These are phyloP conservation scores for Gymnodraco acuticeps DNA, from an alignment of 2,797 vertebrate genomes.

Conservation along the genomic window DNA sequence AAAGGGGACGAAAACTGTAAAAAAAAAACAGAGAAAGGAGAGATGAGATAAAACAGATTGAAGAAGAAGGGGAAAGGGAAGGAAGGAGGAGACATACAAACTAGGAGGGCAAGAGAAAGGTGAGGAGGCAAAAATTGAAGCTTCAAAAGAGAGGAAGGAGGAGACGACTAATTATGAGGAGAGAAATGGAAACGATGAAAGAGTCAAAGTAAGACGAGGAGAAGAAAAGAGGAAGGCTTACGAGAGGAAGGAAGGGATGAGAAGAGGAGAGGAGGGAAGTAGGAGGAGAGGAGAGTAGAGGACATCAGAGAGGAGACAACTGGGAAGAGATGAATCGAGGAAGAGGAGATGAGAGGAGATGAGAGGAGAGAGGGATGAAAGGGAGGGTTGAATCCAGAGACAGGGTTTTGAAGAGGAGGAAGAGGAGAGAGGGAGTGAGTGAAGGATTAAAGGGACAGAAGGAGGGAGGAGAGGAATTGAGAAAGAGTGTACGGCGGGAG, in stretches of 20 bases:
- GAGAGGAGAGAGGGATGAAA: constrained; percentile 43
- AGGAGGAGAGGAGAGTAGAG: not conserved
- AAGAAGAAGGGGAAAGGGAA: too few relatives aligned
- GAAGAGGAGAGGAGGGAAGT: not conserved
- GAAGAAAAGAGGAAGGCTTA: too few relatives aligned
- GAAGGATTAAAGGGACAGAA: constrained; percentile 7
- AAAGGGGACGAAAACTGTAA: too few relatives aligned
- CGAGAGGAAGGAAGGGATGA: not conserved
- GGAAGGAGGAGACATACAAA: too few relatives aligned
- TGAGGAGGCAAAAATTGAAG: too few relatives aligned
- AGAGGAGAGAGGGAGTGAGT: not conserved
- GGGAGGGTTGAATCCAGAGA: constrained; percentile 36
- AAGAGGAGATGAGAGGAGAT: not conserved
- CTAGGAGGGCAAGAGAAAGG: too few relatives aligned
- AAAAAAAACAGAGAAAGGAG: too few relatives aligned
- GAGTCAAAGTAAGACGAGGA: not conserved
- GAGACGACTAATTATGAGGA: too few relatives aligned
- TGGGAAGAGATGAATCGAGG: not conserved
- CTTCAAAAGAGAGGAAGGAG: not conserved
- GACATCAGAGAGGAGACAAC: not conserved
- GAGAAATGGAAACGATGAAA: too few relatives aligned
- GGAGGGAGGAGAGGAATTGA: constrained; percentile 10
- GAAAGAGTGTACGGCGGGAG: not conserved
- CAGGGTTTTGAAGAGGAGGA: constrained; percentile 34
- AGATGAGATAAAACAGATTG: too few relatives aligned